phyloP scores from a whole-genome alignment of 2,888 invertebrate genomes.

The Lysandra coridon region DNA sequence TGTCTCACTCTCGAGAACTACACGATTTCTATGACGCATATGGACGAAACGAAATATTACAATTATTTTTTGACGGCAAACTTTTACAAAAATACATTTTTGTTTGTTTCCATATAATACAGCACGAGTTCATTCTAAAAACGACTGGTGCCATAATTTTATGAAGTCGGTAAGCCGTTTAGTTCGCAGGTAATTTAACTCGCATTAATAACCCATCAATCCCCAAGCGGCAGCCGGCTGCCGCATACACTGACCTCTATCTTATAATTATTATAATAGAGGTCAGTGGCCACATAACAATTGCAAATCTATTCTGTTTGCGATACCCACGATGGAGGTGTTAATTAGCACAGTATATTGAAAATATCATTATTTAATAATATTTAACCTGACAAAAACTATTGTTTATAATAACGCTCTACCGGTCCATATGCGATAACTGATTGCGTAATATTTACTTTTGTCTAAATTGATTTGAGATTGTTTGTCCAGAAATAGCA shows the following conservation, averaged over 20 bases:
- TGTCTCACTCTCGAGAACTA: slow-evolving; percentile 37
- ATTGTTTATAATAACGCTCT: background rate
- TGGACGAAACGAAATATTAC: slow-evolving; percentile 37
- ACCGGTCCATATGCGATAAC: slow-evolving; percentile 37
- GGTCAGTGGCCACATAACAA: no score
- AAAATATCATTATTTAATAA: no score
- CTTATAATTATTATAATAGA: no score
- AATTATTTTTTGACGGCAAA: background rate
- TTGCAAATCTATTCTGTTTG: no score
- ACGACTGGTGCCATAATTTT: slow-evolving; percentile 24
- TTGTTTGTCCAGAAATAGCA: slow-evolving; percentile 24
- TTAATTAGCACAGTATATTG: no score
- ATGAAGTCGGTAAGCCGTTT: background rate
- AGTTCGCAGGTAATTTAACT: background rate
- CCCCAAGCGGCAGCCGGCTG: no score
- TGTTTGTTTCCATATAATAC: background rate
- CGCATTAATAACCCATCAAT: no score
- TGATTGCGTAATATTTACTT: slow-evolving; percentile 26
- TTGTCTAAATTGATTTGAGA: slow-evolving; percentile 28
- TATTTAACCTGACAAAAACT: background rate
- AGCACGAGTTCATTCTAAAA: slow-evolving; percentile 2
- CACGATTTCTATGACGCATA: slow-evolving; percentile 41
- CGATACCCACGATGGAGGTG: no score
- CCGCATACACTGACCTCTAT: no score
- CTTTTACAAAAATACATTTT: background rate